Evolutionary conservation across 2,797 vertebrate genomes (phyloP), one percentile per base, ranked within the genome.

Genomic region (Streptopelia turtur): DNA sequence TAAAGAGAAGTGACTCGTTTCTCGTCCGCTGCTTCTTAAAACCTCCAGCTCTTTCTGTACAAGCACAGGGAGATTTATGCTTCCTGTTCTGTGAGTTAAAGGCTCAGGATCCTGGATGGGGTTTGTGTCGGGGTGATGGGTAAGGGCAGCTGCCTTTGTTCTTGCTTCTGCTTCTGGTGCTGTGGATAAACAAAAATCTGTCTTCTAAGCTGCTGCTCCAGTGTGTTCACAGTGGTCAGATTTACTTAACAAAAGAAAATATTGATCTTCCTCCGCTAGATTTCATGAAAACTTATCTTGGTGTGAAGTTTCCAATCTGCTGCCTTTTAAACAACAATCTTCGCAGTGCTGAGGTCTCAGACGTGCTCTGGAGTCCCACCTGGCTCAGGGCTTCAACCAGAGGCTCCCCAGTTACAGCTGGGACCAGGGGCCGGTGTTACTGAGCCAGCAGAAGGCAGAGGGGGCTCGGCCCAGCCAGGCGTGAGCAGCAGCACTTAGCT

Each of bases 191-290:
- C 41, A 70, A 79, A 71, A 76, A 78, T 25, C 37, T 49, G 45
- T 59, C 91, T 91, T 49, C 27, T 49, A 30, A 66, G 68, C 64
- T 76, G 63, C 81, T 79, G 81, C n/a, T 89, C 77, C 9, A 5
- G 37, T 86, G 70, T 79, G 84, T 91, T 64, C 64, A 16, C n/a
- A 55, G 74, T 31, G 68, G n/a, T 50, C 53, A 55, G 31, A 31
- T 89, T 94, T 95, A 79, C 76, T 87, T 92, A 90, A 61, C 82
- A 63, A 82, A 95, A 81, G 59, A 69, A 83, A 90, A 71, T 85
- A 88, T 12, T 91, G 82, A 78, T 89, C 85, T 90, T 89, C 41
- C 39, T 83, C 39, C 14, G 5, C 18, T 52, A 28, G 70, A 50
- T 87, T 70, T 79, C 5, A 1, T 70, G 31, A 89, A 69, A 95